Base-by-base conservation (phyloP, 2,113 vertebrate species). In the Oryctolagus cuniculus region DNA sequence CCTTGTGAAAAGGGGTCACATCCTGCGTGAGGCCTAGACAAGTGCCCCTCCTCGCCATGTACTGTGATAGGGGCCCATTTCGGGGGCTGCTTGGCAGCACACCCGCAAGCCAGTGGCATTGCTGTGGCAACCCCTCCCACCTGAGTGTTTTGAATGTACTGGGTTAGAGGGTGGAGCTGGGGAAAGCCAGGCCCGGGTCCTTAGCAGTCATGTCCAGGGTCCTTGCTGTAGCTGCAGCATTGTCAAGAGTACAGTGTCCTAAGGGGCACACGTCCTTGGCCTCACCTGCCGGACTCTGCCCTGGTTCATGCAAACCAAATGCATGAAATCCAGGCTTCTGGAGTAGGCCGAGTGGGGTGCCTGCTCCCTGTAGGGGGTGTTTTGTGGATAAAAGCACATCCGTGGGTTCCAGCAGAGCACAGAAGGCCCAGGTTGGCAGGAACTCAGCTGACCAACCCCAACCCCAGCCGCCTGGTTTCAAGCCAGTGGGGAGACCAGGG, bases 71-170 rank as follows among this genome's bases (percentile, higher is more conserved):
- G 34, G 79, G 22, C 44, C 81, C 96, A 87, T 97, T 97, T 83
- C 72, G 80, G 92, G 74, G 90, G 88, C 86, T 90, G 61, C 66
- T 80, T 87, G 69, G 44, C 95, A 82, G 96, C 15, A 5, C 34
- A 74, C n/a, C 10, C 19, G 2, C 27, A 93, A 85, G 44, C 67
- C 86, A n/a, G 63, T 75, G 36, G 49, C 64, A 61, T 97, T 93
- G 75, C 86, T 86, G 89, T 92, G 67, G 74, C 90, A 96, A 88
- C 75, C 49, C 51, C 89, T 97, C 86, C 96, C 87, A 95, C 88
- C 81, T 72, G 4, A 51, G 51, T 81, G 74, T 91, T 91, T 93
- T 88, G 31, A 64, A 90, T 74, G 86, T 95, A 63, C 84, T 96
- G 13, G 44, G 85, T 92, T 90, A 85, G 72, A 72, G 79, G 36